phyloP scores from a whole-genome alignment of 2,797 vertebrate species.

The Lagodon rhomboides region DNA sequence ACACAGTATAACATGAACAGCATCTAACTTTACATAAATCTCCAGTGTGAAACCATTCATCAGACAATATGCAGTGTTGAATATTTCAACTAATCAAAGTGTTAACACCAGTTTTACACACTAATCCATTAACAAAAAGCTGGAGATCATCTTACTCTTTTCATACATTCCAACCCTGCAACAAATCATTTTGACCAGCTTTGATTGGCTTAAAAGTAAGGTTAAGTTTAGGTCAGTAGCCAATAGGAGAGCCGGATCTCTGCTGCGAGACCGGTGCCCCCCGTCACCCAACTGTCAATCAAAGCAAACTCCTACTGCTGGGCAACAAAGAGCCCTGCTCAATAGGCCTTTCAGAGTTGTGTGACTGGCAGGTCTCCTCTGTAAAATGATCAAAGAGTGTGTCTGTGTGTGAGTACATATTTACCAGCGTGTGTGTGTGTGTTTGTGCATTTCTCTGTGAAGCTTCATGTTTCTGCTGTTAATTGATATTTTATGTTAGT shows the following conservation, averaged over 20 bases:
- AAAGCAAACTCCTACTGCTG: constrained; percentile 75
- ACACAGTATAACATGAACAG: constrained; percentile 21
- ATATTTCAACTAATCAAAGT: constrained; percentile 8
- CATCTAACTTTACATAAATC: constrained; percentile 26
- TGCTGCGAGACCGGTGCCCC: constrained; percentile 56
- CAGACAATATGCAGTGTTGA: constrained; percentile 7
- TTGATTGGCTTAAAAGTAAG: constrained; percentile 55
- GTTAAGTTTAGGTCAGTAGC: constrained; percentile 59
- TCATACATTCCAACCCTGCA: constrained; percentile 40
- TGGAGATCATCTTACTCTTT: constrained; percentile 13
- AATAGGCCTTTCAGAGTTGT: constrained; percentile 50
- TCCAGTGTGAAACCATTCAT: constrained; percentile 7
- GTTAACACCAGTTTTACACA: background rate
- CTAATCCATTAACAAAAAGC: constrained; percentile 12
- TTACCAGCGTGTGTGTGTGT: constrained; percentile 5
- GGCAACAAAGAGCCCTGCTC: constrained; percentile 77
- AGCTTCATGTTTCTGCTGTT: constrained; percentile 13
- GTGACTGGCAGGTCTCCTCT: constrained; percentile 56
- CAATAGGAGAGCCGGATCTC: constrained; percentile 57
- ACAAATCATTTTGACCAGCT: constrained; percentile 33
- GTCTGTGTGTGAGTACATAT: constrained; percentile 33
- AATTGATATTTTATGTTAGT: constrained; percentile 1
- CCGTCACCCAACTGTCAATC: constrained; percentile 72
- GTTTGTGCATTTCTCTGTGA: constrained; percentile 11
- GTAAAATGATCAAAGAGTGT: constrained; percentile 43